Conservation (phyloP, 2,797 vertebrate species). For the Neosilurus hyrtlii region DNA sequence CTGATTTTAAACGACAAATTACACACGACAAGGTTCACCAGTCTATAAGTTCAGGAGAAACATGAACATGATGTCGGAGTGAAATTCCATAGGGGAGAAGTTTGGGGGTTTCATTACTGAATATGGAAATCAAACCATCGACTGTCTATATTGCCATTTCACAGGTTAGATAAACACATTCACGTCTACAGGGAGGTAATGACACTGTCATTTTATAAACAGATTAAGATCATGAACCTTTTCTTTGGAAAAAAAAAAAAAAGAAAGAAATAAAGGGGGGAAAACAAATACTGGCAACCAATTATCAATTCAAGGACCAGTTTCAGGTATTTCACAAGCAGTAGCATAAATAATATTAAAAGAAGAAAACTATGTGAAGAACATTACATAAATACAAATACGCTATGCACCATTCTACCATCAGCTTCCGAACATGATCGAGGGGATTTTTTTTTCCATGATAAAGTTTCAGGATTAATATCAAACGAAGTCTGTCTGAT, state of each 20-base stretch:
- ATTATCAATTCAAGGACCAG: conserved; percentile 70
- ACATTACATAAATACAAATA: conserved; percentile 80
- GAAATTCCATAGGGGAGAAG: conserved; percentile 67
- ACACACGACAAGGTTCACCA: conserved; percentile 67
- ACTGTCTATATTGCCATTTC: conserved; percentile 76
- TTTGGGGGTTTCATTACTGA: conserved; percentile 73
- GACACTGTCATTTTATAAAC: conserved; percentile 61
- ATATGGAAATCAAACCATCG: conserved; percentile 75
- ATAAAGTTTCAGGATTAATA: conserved; percentile 57
- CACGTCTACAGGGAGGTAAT: conserved; percentile 72
- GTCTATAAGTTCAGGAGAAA: conserved; percentile 55
- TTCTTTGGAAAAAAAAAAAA: background rate
- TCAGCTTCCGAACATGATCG: conserved; percentile 63
- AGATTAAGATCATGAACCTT: conserved; percentile 67
- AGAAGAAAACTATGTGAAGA: conserved; percentile 67
- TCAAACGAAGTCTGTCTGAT: conserved; percentile 60
- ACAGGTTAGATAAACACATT: conserved; percentile 79
- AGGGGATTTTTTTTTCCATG: conserved; percentile 54
- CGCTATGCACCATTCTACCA: conserved; percentile 77
- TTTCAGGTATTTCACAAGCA: conserved; percentile 77
- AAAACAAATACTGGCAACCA: conserved; percentile 57
- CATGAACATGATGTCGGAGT: conserved; percentile 70
- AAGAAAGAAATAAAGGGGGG: background rate
- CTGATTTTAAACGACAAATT: conserved; percentile 69
- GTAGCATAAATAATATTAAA: conserved; percentile 79